Percentiles rank a stretch among this genome's conserved stretches.
Evolutionary conservation across 2,113 vertebrate species (phyloP).

Genomic region (Chaetops frenatus): DNA sequence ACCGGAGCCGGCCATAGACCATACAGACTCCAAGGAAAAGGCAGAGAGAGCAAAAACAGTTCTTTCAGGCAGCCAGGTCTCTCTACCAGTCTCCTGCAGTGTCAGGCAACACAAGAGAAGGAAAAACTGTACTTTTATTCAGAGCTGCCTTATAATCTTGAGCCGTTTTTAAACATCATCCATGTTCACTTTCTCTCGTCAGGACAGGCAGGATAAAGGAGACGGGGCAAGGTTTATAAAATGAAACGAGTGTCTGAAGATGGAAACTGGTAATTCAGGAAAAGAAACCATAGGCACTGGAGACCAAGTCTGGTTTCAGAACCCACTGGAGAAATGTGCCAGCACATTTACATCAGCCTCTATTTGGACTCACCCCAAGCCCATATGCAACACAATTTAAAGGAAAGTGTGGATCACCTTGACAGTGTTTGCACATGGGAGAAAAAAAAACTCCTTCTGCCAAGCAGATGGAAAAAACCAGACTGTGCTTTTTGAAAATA

Average conservation of each 20-base stretch:
- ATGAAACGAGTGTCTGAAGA: not conserved
- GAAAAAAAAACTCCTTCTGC: not conserved
- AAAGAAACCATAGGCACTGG: not conserved
- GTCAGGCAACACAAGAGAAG: not conserved
- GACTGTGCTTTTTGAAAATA: not conserved
- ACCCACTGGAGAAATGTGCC: not conserved
- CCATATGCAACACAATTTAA: not conserved
- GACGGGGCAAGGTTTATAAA: not conserved
- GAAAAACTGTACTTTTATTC: not conserved
- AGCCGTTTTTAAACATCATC: not conserved
- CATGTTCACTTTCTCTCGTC: not conserved
- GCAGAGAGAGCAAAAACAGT: not conserved
- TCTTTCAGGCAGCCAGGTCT: not conserved
- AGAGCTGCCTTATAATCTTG: not conserved
- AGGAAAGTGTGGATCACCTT: not conserved
- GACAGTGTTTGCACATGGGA: not conserved
- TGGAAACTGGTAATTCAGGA: not conserved
- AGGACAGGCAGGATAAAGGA: not conserved
- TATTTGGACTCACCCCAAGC: not conserved
- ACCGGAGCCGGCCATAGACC: not conserved
- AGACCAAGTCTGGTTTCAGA: not conserved
- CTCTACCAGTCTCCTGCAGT: not conserved
- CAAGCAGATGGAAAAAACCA: not conserved
- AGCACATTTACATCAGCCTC: not conserved
- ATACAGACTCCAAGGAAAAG: not conserved